Evolutionary conservation across 2,888 invertebrate species (phyloP), one percentile per base, ranked within the genome.

Genomic region (Stenodera caucasica): DNA sequence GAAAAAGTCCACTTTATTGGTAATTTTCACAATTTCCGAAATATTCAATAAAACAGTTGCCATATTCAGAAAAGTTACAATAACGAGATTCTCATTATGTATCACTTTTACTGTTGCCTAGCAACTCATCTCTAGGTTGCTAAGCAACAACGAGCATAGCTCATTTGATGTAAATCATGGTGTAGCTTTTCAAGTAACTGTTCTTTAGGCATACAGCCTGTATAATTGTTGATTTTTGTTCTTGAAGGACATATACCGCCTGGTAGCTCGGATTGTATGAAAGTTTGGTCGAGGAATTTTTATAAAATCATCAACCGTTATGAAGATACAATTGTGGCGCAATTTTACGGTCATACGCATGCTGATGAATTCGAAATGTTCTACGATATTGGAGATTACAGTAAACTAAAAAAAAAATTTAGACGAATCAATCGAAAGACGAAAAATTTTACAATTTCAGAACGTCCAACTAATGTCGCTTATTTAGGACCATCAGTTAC

Each of bases 1-100:
- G 96, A 96, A 79, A 95, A 96, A 80, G 98, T 98, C n/a, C 97
- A 98, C 75, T 90, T 98, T 30, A 91, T 98, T 55, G 96, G 90
- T 58, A 70, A 68, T 51, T 37, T 9, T 35, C 9, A 51, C 15
- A 40, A 35, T 58, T 40, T 18, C 9, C 35, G 0, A 8, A 40
- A 40, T 18, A 62, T 72, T 49, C 57, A n/a, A n/a, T n/a, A n/a
- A n/a, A n/a, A n/a, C n/a, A n/a, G n/a, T n/a, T n/a, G n/a, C n/a
- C n/a, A n/a, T n/a, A n/a, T n/a, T n/a, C n/a, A n/a, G n/a, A n/a
- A n/a, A n/a, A n/a, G n/a, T n/a, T n/a, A n/a, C n/a, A n/a, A n/a
- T n/a, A n/a, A n/a, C n/a, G n/a, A n/a, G n/a, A n/a, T n/a, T n/a
- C n/a, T n/a, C n/a, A n/a, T n/a, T n/a, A n/a, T n/a, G n/a, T n/a